These are phyloP conservation scores for Pangasius mekongensis DNA, from an alignment of 2,797 vertebrate species.

Conservation along the genomic window DNA sequence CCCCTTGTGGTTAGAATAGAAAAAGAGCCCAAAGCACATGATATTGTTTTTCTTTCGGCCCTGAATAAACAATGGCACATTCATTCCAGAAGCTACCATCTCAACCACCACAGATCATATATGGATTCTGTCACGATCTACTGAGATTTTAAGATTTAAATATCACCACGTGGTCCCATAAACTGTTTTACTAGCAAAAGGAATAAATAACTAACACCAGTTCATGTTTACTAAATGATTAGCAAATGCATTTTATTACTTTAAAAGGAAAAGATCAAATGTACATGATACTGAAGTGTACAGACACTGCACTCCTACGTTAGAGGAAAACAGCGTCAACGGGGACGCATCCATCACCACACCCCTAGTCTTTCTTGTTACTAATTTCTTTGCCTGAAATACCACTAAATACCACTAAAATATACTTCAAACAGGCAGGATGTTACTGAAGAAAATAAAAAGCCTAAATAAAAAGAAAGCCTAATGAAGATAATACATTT, in stretches of 20 bases:
- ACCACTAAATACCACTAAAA: background rate
- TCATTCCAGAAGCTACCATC: background rate
- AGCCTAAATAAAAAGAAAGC: background rate
- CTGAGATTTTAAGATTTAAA: background rate
- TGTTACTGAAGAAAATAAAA: background rate
- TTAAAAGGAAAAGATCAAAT: background rate
- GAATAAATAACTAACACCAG: background rate
- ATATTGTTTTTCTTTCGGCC: background rate
- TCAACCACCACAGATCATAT: background rate
- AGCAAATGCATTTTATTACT: background rate
- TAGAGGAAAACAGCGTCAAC: background rate
- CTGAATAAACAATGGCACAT: background rate
- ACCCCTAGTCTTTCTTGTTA: background rate
- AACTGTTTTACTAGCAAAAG: background rate
- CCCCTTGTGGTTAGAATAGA: background rate
- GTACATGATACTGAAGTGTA: background rate
- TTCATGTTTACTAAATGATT: background rate
- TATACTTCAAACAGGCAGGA: background rate
- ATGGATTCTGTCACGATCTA: background rate
- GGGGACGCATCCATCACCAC: background rate
- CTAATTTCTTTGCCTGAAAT: background rate
- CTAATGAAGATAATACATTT: background rate
- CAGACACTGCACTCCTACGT: background rate
- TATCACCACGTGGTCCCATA: background rate
- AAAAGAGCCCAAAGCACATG: background rate